Percentiles rank a stretch among this genome's conserved stretches.
Evolutionary conservation across 2,113 vertebrate species (phyloP).

Genomic region (Muscicapa adusta): DNA sequence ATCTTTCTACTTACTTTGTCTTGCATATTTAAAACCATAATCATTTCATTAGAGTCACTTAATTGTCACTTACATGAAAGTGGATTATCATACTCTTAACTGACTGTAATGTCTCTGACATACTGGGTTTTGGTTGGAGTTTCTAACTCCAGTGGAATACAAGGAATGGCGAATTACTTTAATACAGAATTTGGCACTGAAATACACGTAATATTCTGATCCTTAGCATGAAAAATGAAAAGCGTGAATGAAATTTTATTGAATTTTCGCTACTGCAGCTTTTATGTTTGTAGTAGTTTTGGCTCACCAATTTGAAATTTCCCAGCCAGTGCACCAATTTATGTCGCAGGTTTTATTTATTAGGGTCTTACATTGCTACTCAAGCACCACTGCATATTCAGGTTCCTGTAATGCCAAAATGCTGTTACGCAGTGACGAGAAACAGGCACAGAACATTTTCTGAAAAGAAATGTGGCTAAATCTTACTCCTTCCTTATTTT

Average conservation of each 20-base stretch:
- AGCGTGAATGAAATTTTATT: not conserved
- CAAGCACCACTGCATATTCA: not conserved
- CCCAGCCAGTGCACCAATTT: no score
- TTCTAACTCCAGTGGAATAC: not conserved
- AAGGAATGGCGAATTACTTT: not conserved
- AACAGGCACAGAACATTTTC: not conserved
- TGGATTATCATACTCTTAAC: not conserved
- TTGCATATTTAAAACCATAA: not conserved
- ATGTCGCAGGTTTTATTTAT: not conserved
- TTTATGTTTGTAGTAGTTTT: not conserved
- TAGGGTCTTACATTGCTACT: not conserved
- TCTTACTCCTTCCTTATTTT: not conserved
- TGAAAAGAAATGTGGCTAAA: not conserved
- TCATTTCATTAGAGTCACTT: not conserved
- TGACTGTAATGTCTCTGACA: not conserved
- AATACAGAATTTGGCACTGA: not conserved
- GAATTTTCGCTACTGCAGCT: not conserved
- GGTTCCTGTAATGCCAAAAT: not conserved
- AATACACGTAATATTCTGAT: not conserved
- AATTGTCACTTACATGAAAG: accelerated
- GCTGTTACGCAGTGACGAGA: not conserved
- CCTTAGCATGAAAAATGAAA: slow-evolving; percentile 17
- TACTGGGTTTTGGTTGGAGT: not conserved
- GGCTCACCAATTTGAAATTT: no score
- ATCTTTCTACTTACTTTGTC: not conserved